Conservation (phyloP, 2,888 invertebrate species). For the Trypoxylon attenuatum region DNA sequence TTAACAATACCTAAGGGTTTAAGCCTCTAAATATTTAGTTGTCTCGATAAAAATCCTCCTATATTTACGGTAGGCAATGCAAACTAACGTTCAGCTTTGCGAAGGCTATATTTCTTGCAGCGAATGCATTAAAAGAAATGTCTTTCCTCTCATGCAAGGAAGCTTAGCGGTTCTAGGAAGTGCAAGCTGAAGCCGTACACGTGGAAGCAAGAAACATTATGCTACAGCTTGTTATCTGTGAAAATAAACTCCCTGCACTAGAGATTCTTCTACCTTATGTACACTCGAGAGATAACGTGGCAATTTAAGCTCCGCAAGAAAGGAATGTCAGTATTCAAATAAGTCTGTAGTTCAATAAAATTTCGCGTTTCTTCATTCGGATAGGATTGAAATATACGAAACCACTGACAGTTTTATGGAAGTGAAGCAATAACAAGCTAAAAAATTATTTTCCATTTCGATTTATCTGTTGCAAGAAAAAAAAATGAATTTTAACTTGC, state of each 20-base stretch:
- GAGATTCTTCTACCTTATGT: not conserved
- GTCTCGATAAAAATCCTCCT: too few species aligned
- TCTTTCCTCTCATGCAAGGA: not conserved
- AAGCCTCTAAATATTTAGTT: too few species aligned
- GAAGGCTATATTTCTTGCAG: not conserved
- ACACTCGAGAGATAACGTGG: not conserved
- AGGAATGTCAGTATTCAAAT: constrained; percentile 1
- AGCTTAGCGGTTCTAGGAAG: not conserved
- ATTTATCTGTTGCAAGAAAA: too few species aligned
- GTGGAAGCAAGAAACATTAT: constrained; percentile 9
- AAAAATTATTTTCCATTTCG: too few species aligned
- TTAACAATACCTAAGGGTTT: too few species aligned
- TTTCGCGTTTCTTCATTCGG: too few species aligned
- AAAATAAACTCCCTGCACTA: constrained; percentile 1
- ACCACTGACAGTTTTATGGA: too few species aligned
- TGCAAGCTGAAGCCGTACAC: not conserved
- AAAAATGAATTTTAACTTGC: too few species aligned
- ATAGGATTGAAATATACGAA: too few species aligned
- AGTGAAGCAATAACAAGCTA: too few species aligned
- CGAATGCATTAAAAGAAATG: not conserved
- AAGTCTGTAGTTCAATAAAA: constrained; percentile 7
- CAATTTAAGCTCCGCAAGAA: constrained; percentile 7
- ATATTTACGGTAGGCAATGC: too few species aligned
- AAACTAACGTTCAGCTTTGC: too few species aligned
- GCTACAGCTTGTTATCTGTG: not conserved